Evolutionary conservation across 2,113 vertebrate genomes (phyloP).

Genomic region (Spilogale gracilis): DNA sequence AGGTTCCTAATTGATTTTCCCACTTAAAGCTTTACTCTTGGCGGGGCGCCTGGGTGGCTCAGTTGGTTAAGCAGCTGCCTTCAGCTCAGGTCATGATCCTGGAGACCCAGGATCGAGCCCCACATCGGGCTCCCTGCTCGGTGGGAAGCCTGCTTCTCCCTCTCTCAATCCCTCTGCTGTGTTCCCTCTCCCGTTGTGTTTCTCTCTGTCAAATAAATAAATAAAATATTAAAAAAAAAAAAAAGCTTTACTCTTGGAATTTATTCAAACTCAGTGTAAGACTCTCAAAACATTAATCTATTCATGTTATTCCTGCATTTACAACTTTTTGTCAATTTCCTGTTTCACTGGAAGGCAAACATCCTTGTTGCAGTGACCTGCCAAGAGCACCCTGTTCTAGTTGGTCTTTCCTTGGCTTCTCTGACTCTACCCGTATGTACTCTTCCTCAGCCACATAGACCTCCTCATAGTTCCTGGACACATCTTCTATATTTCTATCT

Average conservation of each 20-base stretch:
- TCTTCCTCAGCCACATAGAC: not conserved
- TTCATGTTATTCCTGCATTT: not conserved
- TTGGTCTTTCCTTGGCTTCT: not conserved
- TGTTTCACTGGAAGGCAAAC: not conserved
- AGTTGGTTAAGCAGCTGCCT: no score
- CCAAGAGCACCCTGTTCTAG: not conserved
- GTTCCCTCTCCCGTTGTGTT: no score
- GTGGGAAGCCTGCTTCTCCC: no score
- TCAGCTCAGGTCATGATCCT: no score
- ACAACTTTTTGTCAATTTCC: not conserved
- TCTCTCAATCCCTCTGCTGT: no score
- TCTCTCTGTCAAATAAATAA: no score
- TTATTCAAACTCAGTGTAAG: not conserved
- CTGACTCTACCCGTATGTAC: no score
- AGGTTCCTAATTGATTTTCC: not conserved
- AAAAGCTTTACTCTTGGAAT: not conserved
- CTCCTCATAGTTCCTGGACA: not conserved
- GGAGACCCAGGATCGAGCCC: no score
- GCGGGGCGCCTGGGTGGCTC: no score
- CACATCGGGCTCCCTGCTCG: no score
- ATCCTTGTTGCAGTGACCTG: not conserved
- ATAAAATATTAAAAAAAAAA: no score
- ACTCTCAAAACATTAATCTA: not conserved
- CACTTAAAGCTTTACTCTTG: not conserved
- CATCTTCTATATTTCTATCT: not conserved